Base-by-base conservation (phyloP, 2,888 invertebrate species). In the Nomada fabriciana region DNA sequence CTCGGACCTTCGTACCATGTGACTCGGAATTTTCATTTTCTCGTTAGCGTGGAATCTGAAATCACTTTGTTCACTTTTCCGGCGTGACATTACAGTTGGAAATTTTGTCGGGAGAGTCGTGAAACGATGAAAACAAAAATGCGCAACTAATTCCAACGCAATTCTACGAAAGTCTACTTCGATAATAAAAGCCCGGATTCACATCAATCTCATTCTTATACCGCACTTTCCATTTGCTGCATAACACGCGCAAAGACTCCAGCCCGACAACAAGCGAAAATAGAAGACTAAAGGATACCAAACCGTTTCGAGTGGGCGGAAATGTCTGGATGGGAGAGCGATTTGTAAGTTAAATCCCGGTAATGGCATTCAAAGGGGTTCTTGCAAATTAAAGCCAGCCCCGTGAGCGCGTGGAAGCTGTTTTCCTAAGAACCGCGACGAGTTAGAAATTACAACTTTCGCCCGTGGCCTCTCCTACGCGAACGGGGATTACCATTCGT, bases 401-500 rank as follows among this genome's bases (percentile, higher is more conserved):
- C 18, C 2, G 43, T 20, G 72, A 52, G 36, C 43, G 53, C 11
- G 52, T 15, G 63, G 64, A 64, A 64, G 59, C 65, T 79, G 72
- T 81, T 78, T 79, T 79, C 63, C 59, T 55, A 68, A 79, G 79
- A 72, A 43, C 60, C 52, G 42, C n/a, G 25, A 20, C 76, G 67
- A 60, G 82, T 71, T 76, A 76, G 82, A 80, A 82, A 80, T 80
- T 80, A 72, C 82, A 80, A 76, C 64, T 42, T 67, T 43, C 47
- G 15, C 11, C 9, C 42, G 25, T 18, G 15, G 23, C 23, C 18
- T 29, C 18, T 43, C 47, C 36, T 18, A 23, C 53, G 47, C 25
- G 60, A 55, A 69, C 80, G 65, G 67, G 82, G 80, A 82, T 82
- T 80, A 80, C 68, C 76, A 76, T 80, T 76, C 82, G 81, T 75